phyloP scores from a whole-genome alignment of 2,113 vertebrate species.

The Chaetodon auriga region DNA sequence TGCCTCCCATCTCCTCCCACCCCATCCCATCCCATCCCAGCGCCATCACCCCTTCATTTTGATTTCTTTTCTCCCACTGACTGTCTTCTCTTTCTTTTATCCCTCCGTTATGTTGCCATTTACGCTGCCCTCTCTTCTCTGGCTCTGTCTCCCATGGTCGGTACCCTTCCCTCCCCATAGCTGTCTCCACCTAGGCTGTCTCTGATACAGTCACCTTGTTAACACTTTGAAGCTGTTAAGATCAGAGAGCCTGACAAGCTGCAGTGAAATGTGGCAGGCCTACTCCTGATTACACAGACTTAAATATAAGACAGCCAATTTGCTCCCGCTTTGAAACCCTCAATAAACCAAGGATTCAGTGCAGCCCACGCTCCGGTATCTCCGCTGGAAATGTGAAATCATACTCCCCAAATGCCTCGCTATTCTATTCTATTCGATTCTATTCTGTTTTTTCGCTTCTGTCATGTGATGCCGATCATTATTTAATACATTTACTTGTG shows the following conservation, averaged over 20 bases:
- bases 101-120: background rate
- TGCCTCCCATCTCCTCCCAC: slow-evolving; percentile 5
- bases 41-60: background rate
- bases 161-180: slow-evolving; percentile 40
- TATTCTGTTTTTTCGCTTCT: background rate
- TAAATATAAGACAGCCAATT: slow-evolving; percentile 79
- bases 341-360: slow-evolving; percentile 57
- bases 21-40: background rate
- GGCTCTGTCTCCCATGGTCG: slow-evolving; percentile 15
- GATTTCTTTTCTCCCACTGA: slow-evolving; percentile 6
- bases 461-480: background rate
- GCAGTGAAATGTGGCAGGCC: slow-evolving; percentile 69
- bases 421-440: slow-evolving; percentile 22
- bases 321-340: slow-evolving; percentile 71
- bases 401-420: background rate
- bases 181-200: slow-evolving; percentile 57
- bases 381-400: slow-evolving; percentile 37
- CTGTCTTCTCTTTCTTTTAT: background rate
- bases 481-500: background rate
- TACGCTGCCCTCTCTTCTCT: slow-evolving; percentile 26
- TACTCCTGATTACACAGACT: slow-evolving; percentile 78
- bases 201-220: slow-evolving; percentile 78
- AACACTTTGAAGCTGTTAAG: slow-evolving; percentile 80
- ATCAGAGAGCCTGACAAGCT: slow-evolving; percentile 79
- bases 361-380: slow-evolving; percentile 34